phyloP scores from a whole-genome alignment of 1,140 invertebrate species.

The Dendroctonus ponderosae region DNA sequence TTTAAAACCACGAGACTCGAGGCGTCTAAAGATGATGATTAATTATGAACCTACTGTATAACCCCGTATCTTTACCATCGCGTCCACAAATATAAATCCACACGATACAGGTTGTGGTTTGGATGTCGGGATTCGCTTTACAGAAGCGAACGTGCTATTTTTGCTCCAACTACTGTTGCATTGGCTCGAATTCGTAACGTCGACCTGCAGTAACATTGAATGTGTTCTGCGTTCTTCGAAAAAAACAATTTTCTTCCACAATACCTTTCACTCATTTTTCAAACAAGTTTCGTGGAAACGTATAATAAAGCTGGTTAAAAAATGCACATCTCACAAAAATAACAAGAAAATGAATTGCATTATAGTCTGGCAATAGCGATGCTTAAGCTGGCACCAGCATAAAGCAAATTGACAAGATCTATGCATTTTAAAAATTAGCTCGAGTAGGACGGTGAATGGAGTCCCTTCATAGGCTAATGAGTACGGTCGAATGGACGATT shows the following conservation, averaged over 20 bases:
- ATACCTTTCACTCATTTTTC: too few relatives aligned
- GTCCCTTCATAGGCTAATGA: conserved; percentile 48
- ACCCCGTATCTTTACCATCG: conserved; percentile 24
- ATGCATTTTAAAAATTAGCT: conserved; percentile 50
- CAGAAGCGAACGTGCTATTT: conserved; percentile 12
- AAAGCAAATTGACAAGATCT: conserved; percentile 23
- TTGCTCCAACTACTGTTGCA: too few relatives aligned
- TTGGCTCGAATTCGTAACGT: too few relatives aligned
- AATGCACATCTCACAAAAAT: too few relatives aligned
- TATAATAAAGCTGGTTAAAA: too few relatives aligned
- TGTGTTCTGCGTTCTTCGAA: too few relatives aligned
- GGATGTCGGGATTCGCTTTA: conserved; percentile 26
- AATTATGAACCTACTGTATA: conserved; percentile 37
- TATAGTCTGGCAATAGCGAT: not conserved
- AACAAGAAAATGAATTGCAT: too few relatives aligned
- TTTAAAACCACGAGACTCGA: conserved; percentile 25
- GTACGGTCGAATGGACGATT: conserved; percentile 43
- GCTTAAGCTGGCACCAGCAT: conserved; percentile 30
- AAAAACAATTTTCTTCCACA: too few relatives aligned
- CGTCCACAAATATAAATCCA: conserved; percentile 34
- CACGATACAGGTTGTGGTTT: conserved; percentile 31
- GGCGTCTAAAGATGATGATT: conserved; percentile 32
- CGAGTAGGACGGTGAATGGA: conserved; percentile 42
- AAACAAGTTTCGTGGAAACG: not conserved
- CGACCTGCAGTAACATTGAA: too few relatives aligned